Conservation (phyloP, 37 sponge, comb jelly and placozoan genomes). For the Halisarca cf. caerulea region DNA sequence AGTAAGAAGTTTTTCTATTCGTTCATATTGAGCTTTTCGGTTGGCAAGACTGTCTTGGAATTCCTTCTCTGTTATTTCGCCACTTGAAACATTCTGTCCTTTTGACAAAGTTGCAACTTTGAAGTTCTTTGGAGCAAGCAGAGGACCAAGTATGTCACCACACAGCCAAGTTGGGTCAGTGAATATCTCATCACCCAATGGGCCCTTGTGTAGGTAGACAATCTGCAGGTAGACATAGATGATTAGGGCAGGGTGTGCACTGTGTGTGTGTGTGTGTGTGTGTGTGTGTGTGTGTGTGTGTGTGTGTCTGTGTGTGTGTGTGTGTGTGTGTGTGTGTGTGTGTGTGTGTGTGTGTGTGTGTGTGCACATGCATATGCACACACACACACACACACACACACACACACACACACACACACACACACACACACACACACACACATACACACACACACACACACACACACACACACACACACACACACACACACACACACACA, state of each 20-base stretch:
- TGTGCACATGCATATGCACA: constrained; percentile 14
- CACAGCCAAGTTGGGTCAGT: constrained; percentile 82
- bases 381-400: no score
- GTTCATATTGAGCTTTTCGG: background rate
- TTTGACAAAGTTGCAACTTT: constrained; percentile 32
- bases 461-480: no score
- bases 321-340: constrained; percentile 39
- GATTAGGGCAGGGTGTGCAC: background rate
- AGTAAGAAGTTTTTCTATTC: constrained; percentile 41
- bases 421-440: no score
- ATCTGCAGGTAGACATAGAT: constrained; percentile 39
- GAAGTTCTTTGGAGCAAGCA: constrained; percentile 64
- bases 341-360: constrained; percentile 35
- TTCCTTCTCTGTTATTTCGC: constrained; percentile 38
- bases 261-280: background rate
- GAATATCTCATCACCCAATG: constrained; percentile 48
- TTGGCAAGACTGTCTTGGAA: constrained; percentile 24
- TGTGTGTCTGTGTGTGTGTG: constrained; percentile 35
- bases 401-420: no score
- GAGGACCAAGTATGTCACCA: constrained; percentile 66
- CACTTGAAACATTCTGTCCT: constrained; percentile 9
- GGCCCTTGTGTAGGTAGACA: constrained; percentile 64
- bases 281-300: constrained; percentile 10
- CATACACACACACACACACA: no score
- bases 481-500: no score